Conservation (phyloP, 1,140 invertebrate species). For the Papilio glaucus region DNA sequence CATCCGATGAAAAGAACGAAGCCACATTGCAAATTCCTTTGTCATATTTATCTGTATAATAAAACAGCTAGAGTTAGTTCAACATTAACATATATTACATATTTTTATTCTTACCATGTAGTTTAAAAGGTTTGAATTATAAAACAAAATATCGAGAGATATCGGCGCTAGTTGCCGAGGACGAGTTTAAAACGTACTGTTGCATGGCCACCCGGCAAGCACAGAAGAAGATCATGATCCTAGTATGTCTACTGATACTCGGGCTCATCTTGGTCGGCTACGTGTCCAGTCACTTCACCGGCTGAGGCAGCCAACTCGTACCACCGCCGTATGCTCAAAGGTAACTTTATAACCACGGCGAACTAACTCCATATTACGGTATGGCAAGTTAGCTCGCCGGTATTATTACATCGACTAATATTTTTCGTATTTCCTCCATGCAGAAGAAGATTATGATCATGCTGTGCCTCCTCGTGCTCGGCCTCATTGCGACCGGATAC, state of each 20-base stretch:
- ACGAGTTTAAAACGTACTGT: constrained; percentile 77
- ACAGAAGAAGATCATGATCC: constrained; percentile 99
- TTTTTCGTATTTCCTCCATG: constrained; percentile 85
- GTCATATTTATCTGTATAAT: constrained; percentile 43
- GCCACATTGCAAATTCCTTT: constrained; percentile 43
- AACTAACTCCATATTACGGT: constrained; percentile 41
- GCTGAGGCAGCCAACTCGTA: constrained; percentile 57
- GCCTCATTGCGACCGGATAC: constrained; percentile 89
- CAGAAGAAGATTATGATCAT: constrained; percentile 99
- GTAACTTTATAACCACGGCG: constrained; percentile 59
- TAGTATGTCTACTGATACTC: constrained; percentile 97
- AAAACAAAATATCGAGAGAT: constrained; percentile 35
- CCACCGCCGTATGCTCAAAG: constrained; percentile 67
- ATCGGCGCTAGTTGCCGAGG: constrained; percentile 45
- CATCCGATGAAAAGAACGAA: constrained; percentile 42
- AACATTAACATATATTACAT: background rate
- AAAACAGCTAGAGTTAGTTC: constrained; percentile 28
- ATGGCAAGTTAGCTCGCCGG: constrained; percentile 50
- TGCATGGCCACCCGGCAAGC: constrained; percentile 79
- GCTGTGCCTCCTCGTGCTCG: constrained; percentile 93
- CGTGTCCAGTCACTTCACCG: constrained; percentile 80
- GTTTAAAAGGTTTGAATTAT: background rate
- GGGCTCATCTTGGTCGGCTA: constrained; percentile 90
- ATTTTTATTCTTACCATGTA: background rate
- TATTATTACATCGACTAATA: constrained; percentile 71